Base-by-base conservation (phyloP, 2,797 vertebrate genomes). In the Onychomys leucogaster region DNA sequence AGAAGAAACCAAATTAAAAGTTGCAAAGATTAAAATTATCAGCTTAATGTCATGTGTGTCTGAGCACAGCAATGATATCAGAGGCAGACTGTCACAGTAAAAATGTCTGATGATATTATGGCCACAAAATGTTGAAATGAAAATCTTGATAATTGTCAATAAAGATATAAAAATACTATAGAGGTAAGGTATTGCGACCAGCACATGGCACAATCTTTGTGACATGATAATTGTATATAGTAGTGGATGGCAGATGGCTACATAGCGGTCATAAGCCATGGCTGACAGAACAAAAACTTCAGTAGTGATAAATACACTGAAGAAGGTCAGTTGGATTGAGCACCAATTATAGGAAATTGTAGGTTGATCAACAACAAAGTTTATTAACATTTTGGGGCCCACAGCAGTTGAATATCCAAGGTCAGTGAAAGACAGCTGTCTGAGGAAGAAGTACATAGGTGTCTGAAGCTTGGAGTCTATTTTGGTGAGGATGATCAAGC, bases 371-470 rank as follows among this genome's bases (percentile, higher is more conserved):
- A 2, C 11, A 13, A 78, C 0, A 57, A 96, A 41, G 61, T 81
- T 78, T 21, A 43, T 57, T 41, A 96, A 34, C 65, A 94, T 83
- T 76, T 90, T 89, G 29, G 97, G 97, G 21, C 92, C 85, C 12
- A 94, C n/a, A 2, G 91, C 37, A 21, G 92, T 94, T 55, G 95
- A 97, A n/a, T 92, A 97, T 19, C 92, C 89, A 32, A 96, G 32
- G 63, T 97, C 93, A 86, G 65, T 90, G n/a, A 96, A 23, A 59
- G 92, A 83, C 69, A 96, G 41, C 9, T 95, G 82, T 43, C 89
- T 94, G 5, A 97, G 90, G 25, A 97, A 98, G 14, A 95, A 96
- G 43, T 96, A 96, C 95, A 90, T 81, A 29, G 96, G 97, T 1
- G 57, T 97, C 13, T 94, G 93, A 5, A 98, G 96, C 3, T 23